Base-by-base conservation (phyloP, 2,888 invertebrate genomes). In the Zele albiditarsus region DNA sequence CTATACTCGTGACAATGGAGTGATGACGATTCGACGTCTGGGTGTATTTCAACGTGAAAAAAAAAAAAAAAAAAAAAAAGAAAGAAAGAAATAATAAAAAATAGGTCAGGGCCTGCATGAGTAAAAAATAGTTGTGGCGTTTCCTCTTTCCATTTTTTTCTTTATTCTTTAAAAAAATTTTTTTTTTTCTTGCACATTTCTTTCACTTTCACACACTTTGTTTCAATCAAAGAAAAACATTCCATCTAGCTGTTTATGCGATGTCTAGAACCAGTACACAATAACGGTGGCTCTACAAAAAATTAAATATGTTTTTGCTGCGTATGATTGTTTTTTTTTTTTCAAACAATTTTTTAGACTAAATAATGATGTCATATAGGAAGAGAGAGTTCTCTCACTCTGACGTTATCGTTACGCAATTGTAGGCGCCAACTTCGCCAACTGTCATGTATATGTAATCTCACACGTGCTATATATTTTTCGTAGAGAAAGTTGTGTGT, bases 381-480 rank as follows among this genome's bases (percentile, higher is more conserved):
- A 87, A 88, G 88, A 88, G 88, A 89, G 89, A 88, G 88, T 85
- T 53, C 53, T 53, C 53, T 53, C 71, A 53, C 60, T 6, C 12
- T 38, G 38, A 28, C 82, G 84, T 86, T 87, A 86, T 86, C 87
- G 88, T 88, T 88, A 87, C 85, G 88, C 86, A 88, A 88, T 84
- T 68, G 62, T 57, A 71, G 69, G 65, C 72, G 72, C 74, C 70
- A 63, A 73, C 62, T 58, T 46, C 38, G 49, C 62, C 62, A 53
- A 53, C 20, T 53, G 53, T 53, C 33, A 67, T 68, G 42, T 73
- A n/a, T 60, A 63, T 67, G 25, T 31, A 49, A 69, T 38, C 53
- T 75, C 46, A 66, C 57, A 49, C 71, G 67, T 63, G 62, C 60
- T 38, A 63, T 63, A 63, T n/a, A 20, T 71, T 75, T 69, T 74